These are phyloP conservation scores for Zenarchopterus dispar DNA, from an alignment of 2,797 vertebrate species.

Conservation along the genomic window DNA sequence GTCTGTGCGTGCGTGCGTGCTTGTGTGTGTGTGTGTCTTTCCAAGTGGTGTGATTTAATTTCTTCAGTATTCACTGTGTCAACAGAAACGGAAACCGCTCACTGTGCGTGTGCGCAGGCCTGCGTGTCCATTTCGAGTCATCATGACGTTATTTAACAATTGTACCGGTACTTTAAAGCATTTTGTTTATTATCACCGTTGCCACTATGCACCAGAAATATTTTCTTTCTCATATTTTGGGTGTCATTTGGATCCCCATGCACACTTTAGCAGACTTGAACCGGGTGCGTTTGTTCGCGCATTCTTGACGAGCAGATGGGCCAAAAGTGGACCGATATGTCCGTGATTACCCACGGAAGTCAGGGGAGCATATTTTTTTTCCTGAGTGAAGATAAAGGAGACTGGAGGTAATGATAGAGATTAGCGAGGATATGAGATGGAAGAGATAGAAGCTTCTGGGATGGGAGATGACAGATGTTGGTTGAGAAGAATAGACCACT, in stretches of 20 bases:
- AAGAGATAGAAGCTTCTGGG: slow-evolving; percentile 75
- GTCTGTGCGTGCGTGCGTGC: slow-evolving; percentile 52
- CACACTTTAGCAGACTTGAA: slow-evolving; percentile 15
- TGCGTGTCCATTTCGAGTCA: slow-evolving; percentile 19
- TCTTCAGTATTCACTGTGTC: slow-evolving; percentile 26
- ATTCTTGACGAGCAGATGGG: slow-evolving; percentile 84
- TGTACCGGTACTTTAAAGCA: not conserved
- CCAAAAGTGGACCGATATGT: slow-evolving; percentile 78
- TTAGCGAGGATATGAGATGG: slow-evolving; percentile 70
- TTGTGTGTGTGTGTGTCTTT: slow-evolving; percentile 45
- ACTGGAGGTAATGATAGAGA: slow-evolving; percentile 82
- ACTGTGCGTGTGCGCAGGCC: slow-evolving; percentile 35
- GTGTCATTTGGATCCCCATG: slow-evolving; percentile 23
- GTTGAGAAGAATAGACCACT: slow-evolving; percentile 47
- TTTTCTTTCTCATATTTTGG: not conserved
- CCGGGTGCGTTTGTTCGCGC: slow-evolving; percentile 71
- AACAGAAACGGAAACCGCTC: too few relatives aligned
- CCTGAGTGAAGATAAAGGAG: slow-evolving; percentile 74
- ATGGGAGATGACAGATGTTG: slow-evolving; percentile 69
- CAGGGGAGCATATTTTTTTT: slow-evolving; percentile 79
- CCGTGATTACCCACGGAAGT: slow-evolving; percentile 84
- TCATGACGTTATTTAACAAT: slow-evolving; percentile 15
- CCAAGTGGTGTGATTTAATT: slow-evolving; percentile 60
- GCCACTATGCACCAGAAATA: not conserved
- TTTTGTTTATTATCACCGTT: not conserved